A percentile compares a stretch with the other conserved stretches of the same genome.
phyloP scores from a whole-genome alignment of 2,113 vertebrate species.

The Varanus komodoensis region DNA sequence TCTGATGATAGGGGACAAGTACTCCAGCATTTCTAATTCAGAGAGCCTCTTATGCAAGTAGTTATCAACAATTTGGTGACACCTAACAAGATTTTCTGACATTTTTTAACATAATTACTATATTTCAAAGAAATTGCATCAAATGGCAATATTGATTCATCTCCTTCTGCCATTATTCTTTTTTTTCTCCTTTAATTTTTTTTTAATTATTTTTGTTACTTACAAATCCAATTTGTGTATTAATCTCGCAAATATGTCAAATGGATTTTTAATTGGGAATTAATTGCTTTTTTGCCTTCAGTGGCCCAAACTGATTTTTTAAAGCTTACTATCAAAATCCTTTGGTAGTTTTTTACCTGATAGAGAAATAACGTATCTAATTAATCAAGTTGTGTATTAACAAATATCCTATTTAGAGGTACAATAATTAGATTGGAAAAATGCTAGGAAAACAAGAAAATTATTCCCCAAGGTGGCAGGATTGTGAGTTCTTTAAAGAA shows the following conservation, averaged over 20 bases:
- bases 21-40: background rate
- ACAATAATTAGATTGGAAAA: constrained; percentile 75
- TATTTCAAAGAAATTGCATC: background rate
- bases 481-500: constrained; percentile 70
- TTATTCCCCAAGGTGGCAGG: constrained; percentile 69
- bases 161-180: background rate
- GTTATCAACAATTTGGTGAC: background rate
- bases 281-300: constrained; percentile 71
- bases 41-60: background rate
- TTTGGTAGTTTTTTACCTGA: constrained; percentile 75
- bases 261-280: constrained; percentile 77
- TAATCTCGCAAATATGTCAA: constrained; percentile 76
- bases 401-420: constrained; percentile 70
- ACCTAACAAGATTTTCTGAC: background rate
- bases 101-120: constrained; percentile 5
- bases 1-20: background rate
- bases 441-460: constrained; percentile 73
- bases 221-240: constrained; percentile 72
- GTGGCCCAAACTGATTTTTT: constrained; percentile 64
- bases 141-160: constrained; percentile 49
- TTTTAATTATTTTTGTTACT: constrained; percentile 62
- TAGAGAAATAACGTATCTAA: constrained; percentile 74
- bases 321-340: constrained; percentile 67
- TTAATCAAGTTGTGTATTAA: constrained; percentile 75
- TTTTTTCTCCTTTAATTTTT: background rate